Evolutionary conservation across 1,140 invertebrate genomes (phyloP), one percentile per base, ranked within the genome.

Genomic region (Drosophila parvula): DNA sequence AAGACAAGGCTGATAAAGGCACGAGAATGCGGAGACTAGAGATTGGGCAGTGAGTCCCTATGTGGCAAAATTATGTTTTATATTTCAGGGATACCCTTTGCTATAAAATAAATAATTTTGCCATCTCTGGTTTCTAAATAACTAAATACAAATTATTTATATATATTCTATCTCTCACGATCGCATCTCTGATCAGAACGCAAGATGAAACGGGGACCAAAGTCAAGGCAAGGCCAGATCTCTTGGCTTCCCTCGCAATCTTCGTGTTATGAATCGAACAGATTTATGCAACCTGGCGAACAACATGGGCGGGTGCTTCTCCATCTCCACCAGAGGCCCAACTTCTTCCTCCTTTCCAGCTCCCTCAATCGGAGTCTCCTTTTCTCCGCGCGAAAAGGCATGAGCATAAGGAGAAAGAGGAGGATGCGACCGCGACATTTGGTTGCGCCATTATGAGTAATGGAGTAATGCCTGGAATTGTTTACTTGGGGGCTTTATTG

Each of bases 401-500:
- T 11, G 36, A 6, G 11, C 6, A 4, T 43, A 38, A 14, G 36
- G 16, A 36, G 32, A 57, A 64, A 57, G 11, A 32, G 55, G 57
- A 51, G 56, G 30, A 56, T 61, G 44, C 62, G 63, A 50, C 76
- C 63, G 74, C 74, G 74, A 78, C 74, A 78, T 71, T 71, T 47
- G 62, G 61, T 81, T 79, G 68, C 68, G 81, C 81, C 81, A 84
- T 79, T 74, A 86, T 86, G 83, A 86, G 83, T 86, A 85, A 85
- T 85, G 81, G 78, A 81, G 78, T 67, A 86, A 86, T 86, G 83
- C 83, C 73, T 74, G 79, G 76, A 82, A 86, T 79, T 86, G 83
- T 86, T 83, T 88, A 88, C 83, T 83, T 45, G 79, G 63, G 79
- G 79, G 76, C 79, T 82, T 71, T 64, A 71, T 81, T 74, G 74